Base-by-base conservation (phyloP, 1,140 invertebrate species). In the Amphibalanus amphitrite region DNA sequence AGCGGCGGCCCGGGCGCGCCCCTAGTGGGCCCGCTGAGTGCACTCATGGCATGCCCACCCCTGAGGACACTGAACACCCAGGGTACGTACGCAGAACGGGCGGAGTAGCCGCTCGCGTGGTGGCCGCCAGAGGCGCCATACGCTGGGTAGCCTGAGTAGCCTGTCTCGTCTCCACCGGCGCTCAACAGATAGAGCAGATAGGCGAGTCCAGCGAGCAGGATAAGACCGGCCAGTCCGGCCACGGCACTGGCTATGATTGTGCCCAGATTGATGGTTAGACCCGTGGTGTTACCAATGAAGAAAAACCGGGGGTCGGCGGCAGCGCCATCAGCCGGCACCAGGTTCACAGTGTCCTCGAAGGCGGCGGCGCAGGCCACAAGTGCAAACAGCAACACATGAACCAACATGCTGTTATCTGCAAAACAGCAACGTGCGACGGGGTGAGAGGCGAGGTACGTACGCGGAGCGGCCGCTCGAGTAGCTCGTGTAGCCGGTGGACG, bases 341-440 rank as follows among this genome's bases (percentile, higher is more conserved):
- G 65, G n/a, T 28, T 10, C 26, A 25, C 65, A 67, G n/a, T 67
- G 65, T 67, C 65, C 65, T 67, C 65, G 65, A 28, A 28, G 23
- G 65, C 65, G 26, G 28, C n/a, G 8, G 65, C n/a, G 8, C 26
- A 67, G 65, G 65, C 65, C n/a, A 67, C 65, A 17, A 67, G 65
- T 26, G 28, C 65, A 28, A 67, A 67, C 65, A 67, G 65, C 65
- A 67, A 26, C 17, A 67, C n/a, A 67, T 26, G 65, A 26, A 26
- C 65, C 65, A 26, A 67, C 65, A 67, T 67, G 65, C 17, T 67
- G 65, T 67, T 67, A 67, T 67, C 65, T 67, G 65, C 65, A 59
- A 59, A 67, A 67, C 65, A 28, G 28, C n/a, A 67, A 67, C 65
- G n/a, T 28, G 65, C 8, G 26, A 6, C 47, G 6, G 20, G 6